Evolutionary conservation across 2,113 vertebrate species (phyloP), one percentile per base, ranked within the genome.

Genomic region (Semicossyphus pulcher): DNA sequence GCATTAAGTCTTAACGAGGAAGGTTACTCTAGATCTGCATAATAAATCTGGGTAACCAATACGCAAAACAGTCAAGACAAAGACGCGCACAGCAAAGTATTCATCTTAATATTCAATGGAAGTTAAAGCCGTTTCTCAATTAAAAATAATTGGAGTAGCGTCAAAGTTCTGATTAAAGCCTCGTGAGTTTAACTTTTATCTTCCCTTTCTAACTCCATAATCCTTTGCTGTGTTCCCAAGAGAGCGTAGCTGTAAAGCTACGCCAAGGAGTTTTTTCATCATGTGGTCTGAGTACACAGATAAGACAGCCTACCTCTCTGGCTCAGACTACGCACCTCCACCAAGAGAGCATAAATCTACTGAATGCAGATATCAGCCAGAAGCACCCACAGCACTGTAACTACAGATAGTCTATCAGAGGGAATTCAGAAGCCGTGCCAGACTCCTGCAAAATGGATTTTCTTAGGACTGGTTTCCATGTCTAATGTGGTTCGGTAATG

Each of bases 1-100:
- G 85, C 86, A 92, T 92, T 92, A 92, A 71, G 84, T 69, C 90
- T 79, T 92, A 91, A 91, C 64, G 82, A 91, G 88, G 88, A 90
- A 89, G 88, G 92, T 90, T 92, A 91, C 82, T 89, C 76, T 36
- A 72, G 60, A 91, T 88, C 86, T 87, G 71, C 83, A 90, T 89
- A 83, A 88, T 89, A 84, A 87, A 88, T 88, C 83, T 73, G 76
- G 62, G 53, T 60, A 76, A 83, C 72, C 49, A 70, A 48, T 59
- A 85, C 56, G 51, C 63, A 76, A 54, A 85, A 75, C 69, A 84
- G 76, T 58, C 25, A 25, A 58, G 82, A 89, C 81, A 83, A 76
- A 86, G 75, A 77, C 68, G 15, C 4, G 15, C 49, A 66, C 1
- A 15, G 53, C 57, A 52, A 68, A n/a, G 51, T 45, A 83, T 84